These are phyloP conservation scores for Danaus chrysippus DNA, from an alignment of 2,888 invertebrate species.

Conservation along the genomic window DNA sequence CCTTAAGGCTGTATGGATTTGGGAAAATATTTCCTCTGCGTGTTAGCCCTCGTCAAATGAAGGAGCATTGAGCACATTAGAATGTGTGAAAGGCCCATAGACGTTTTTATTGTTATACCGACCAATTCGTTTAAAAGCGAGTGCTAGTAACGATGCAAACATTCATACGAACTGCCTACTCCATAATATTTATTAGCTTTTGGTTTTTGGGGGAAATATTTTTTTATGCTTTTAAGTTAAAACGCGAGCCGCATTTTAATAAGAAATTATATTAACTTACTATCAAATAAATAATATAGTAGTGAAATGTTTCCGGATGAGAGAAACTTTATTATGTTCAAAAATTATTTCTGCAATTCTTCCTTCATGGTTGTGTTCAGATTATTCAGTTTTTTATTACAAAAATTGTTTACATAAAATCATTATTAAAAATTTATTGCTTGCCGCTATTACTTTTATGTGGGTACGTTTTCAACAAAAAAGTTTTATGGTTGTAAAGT, in stretches of 20 bases:
- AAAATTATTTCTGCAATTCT: too few relatives aligned
- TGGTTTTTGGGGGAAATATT: constrained; percentile 46
- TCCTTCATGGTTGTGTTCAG: too few relatives aligned
- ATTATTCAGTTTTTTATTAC: too few relatives aligned
- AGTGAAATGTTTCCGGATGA: background rate
- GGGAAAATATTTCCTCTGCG: constrained; percentile 78
- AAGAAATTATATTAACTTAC: constrained; percentile 4
- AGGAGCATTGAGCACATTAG: constrained; percentile 75
- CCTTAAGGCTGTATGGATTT: constrained; percentile 80
- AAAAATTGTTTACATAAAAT: too few relatives aligned
- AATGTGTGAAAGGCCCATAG: constrained; percentile 76
- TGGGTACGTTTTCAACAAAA: too few relatives aligned
- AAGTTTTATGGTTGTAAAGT: too few relatives aligned
- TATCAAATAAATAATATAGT: background rate
- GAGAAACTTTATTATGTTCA: too few relatives aligned
- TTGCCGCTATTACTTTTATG: too few relatives aligned
- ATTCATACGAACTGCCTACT: constrained; percentile 69
- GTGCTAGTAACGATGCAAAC: constrained; percentile 62
- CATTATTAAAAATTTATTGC: too few relatives aligned
- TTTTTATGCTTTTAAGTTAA: constrained; percentile 39
- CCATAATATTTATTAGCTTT: constrained; percentile 60
- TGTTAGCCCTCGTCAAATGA: constrained; percentile 76
- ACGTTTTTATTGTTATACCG: constrained; percentile 76
- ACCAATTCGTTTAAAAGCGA: constrained; percentile 78
- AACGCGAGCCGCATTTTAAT: constrained; percentile 2